Conservation (phyloP, 2,797 vertebrate species). For the Coregonus ussuriensis region DNA sequence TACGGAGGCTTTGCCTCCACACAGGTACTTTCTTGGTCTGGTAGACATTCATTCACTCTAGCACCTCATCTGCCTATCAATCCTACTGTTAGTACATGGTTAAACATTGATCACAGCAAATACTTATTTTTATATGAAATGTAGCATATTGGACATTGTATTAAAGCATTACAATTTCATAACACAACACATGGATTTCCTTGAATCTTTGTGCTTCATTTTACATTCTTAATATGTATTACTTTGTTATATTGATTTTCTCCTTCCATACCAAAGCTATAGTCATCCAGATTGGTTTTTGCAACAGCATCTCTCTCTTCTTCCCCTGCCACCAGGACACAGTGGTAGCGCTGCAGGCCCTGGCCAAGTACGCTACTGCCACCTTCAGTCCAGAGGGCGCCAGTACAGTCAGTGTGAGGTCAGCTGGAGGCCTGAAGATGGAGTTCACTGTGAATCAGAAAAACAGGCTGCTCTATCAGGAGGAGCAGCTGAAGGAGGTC, state of each 20-base stretch:
- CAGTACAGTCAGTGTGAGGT: conserved; percentile 70
- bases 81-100: too few relatives aligned
- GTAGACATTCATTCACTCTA: not conserved
- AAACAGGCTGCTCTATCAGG: conserved; percentile 83
- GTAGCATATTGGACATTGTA: not conserved
- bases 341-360: conserved; percentile 85
- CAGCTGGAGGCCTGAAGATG: conserved; percentile 60
- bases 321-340: conserved; percentile 76
- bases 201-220: not conserved
- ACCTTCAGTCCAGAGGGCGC: conserved; percentile 72
- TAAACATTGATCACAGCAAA: too few relatives aligned
- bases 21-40: conserved; percentile 73
- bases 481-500: conserved; percentile 65
- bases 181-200: not conserved
- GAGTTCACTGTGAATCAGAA: conserved; percentile 72
- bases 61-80: not conserved
- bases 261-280: not conserved
- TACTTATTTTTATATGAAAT: too few relatives aligned
- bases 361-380: conserved; percentile 79
- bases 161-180: not conserved
- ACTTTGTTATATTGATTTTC: not conserved
- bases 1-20: conserved; percentile 87
- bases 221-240: not conserved
- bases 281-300: not conserved
- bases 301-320: not conserved